Base-by-base conservation (phyloP, 2,113 vertebrate species). In the Calidris pugnax region DNA sequence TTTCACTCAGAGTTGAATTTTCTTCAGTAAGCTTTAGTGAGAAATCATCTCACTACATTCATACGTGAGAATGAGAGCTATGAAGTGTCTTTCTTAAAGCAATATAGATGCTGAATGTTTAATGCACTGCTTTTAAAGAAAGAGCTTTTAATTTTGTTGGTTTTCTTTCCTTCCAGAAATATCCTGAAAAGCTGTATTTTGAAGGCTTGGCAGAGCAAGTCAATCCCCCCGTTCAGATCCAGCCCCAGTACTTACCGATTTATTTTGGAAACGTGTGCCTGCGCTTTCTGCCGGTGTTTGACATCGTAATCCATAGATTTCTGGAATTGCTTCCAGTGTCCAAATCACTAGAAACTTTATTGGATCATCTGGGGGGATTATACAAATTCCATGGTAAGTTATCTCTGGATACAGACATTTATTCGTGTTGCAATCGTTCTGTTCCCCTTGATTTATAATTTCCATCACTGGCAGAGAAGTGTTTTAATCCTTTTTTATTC, bases 181-280 rank as follows among this genome's bases (percentile, higher is more conserved):
- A 99, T 59, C 99, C 99, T 26, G 99, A 99, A 98, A 99, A 99
- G 96, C 97, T 99, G 68, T 99, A 99, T 97, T 99, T 99, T 77
- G 99, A 99, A 97, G 99, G 99, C 60, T 98, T 99, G 45, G 99
- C 99, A 6, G 99, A 99, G 57, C 99, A 99, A 87, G 99, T 99
- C 20, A 99, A 98, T 92, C 99, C 99, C 21, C 99, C 99, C 43
- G 98, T 99, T 96, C 99, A 99, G 93, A 99, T 99, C 77, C 99
- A 99, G 97, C 98, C 99, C 6, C 99, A 99, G 68, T 99, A 99
- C 87, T 98, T 99, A 72, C 99, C 99, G 23, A 99, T 99, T 97
- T 99, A 99, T 97, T 99, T 99, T 78, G 99, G 99, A 86, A 99
- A 99, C 27, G 99, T 99, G 56, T 99, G 99, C 93, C 98, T 99